Evolutionary conservation across 1,140 invertebrate species (phyloP), one percentile per base, ranked within the genome.

Genomic region (Cotesia glomerata): DNA sequence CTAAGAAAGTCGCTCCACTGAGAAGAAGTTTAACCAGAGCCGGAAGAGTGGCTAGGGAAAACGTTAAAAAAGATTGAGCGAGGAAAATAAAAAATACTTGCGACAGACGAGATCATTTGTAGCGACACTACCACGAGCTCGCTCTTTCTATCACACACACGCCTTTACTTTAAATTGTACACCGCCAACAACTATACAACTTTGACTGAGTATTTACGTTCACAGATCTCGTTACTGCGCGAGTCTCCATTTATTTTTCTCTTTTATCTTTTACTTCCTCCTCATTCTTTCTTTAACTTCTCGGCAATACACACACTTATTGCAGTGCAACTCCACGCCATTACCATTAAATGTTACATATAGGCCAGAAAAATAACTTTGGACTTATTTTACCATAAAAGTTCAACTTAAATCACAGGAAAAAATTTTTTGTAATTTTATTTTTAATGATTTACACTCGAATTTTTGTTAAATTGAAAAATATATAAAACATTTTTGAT

Each of bases 71-170:
- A 35, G 36, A 69, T 34, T 69, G 52, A 11, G 14, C 14, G 58
- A 14, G 9, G 26, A 59, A 51, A 70, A 70, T 5, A 13, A 36
- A 34, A 71, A 63, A 70, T 62, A 69, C 39, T 7, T 13, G 7
- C 39, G 39, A 70, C 58, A 62, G 68, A 70, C 68, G 39, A 70
- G 36, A 70, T 62, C 58, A 62, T 70, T 70, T 70, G 68, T 61
- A 61, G 35, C 35, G 58, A 18, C 36, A 71, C 59, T 39, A 61
- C 35, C 62, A 49, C 35, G 18, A 7, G 5, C 7, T 9, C 39
- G 3, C 39, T 9, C 39, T 9, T 11, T 3, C 39, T 9, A 2
- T 8, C 4, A 39, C 36, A 7, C 39, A 45, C 39, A 45, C 39
- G 11, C 39, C 39, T 11, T 45, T 26, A 26, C 26, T 26, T 8